Evolutionary conservation across 2,888 invertebrate genomes (phyloP), one percentile per base, ranked within the genome.

Genomic region (Linnaemya vulpina): DNA sequence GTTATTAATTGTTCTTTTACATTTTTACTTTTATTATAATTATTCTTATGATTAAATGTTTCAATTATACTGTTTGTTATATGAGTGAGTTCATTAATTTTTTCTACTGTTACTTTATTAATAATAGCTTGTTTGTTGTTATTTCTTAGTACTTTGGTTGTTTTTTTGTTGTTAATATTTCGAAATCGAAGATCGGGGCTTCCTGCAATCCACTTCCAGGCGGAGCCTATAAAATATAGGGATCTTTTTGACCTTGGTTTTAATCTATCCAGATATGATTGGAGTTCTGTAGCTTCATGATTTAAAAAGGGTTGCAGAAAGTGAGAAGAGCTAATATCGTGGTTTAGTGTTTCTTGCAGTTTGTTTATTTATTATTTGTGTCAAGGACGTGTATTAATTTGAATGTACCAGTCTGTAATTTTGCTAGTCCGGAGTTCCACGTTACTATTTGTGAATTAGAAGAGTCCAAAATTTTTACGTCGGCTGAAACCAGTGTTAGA

Each of bases 401-500:
- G n/a, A 49, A 77, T 3, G 67, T 76, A 22, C 65, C 55, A 11
- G 49, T 73, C 13, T 76, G 63, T 49, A 65, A 17, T 43, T 78
- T 53, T 4, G 63, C 30, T 22, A 68, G 46, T 60, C 62, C 77
- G 3, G 67, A 53, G 20, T 76, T 46, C 10, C 40, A n/a, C 0
- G 67, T 22, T 4, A 77, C 76, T 30, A 77, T 46, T 46, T 67
- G 38, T 11, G 76, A 68, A 15, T 49, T 60, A 7, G 76, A 67
- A 15, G 74, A 74, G 55, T 79, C 65, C 65, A 79, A n/a, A 15
- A 79, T 71, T 40, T 73, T 62, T 8, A 79, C 40, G 0, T 79
- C 70, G 17, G 62, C 71, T 5, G 20, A 30, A 35, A 11, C 38
- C 53, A 63, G 20, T 35, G 71, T 38, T 15, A 40, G 20, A 38